Evolutionary conservation across 2,888 invertebrate genomes (phyloP), one percentile per base, ranked within the genome.

Genomic region (Vanessa cardui): DNA sequence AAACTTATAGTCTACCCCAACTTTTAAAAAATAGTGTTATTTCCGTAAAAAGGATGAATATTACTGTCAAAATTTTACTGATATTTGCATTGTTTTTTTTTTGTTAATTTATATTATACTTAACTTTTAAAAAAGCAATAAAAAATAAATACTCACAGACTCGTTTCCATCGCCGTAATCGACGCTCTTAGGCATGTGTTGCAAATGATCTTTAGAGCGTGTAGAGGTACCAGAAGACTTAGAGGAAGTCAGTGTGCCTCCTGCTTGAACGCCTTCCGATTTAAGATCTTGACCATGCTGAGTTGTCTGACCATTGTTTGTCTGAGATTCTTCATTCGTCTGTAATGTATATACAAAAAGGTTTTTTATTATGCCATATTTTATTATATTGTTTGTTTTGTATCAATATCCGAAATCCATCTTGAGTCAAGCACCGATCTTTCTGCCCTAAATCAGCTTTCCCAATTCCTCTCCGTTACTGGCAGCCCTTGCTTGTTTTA

Each of bases 211-310:
- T 72, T 92, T 93, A 66, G 92, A 88, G 71, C 94, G 90, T 44
- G 94, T 94, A 61, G 94, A 94, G 1, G 94, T 94, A 12, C 94
- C 94, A 0, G 95, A 95, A 50, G 95, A 95, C 71, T 95, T 95
- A 73, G 95, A 94, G 47, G 94, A 90, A 45, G 94, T 92, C 63
- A 96, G 86, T 0, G 96, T 95, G 2, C 96, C 96, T 16, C 97
- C 96, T 0, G 96, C 97, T 84, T 97, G 97, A 1, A 96, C 96
- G 1, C 97, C 97, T 85, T 97, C 97, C 0, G 96, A 97, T 94
- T 92, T 95, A 80, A 89, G 92, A 77, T 94, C 95, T 79, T 89
- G 92, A 8, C 82, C 80, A 63, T 90, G 88, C 72, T 89, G 89
- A 44, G 71, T 68, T 7, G 81, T 75, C 1, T 83, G 72, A 0